Percentiles rank a stretch among this genome's conserved stretches.
These are phyloP conservation scores for Eupithecia centaureata DNA, from an alignment of 2,888 invertebrate genomes.

Conservation along the genomic window DNA sequence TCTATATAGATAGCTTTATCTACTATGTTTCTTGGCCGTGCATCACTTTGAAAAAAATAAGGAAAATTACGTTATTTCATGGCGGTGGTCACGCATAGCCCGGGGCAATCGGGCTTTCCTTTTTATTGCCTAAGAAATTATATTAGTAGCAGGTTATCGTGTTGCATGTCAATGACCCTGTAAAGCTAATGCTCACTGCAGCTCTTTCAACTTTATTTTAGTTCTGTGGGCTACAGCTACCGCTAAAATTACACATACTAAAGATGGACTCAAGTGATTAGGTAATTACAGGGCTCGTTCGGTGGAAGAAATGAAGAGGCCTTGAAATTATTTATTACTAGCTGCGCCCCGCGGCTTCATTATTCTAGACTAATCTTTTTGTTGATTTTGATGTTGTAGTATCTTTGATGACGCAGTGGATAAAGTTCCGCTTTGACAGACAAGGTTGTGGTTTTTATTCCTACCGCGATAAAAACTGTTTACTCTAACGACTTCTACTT, in stretches of 20 bases:
- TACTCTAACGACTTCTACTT: too few species aligned
- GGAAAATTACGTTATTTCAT: slow-evolving; percentile 51
- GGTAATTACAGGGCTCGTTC: not conserved
- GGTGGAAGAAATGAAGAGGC: not conserved
- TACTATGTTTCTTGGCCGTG: slow-evolving; percentile 9
- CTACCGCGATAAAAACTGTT: not conserved
- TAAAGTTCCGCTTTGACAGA: not conserved
- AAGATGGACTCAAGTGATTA: too few species aligned
- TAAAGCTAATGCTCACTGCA: slow-evolving; percentile 15
- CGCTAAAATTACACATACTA: not conserved
- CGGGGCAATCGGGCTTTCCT: slow-evolving; percentile 27
- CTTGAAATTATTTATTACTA: not conserved
- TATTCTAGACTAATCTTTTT: not conserved
- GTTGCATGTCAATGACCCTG: slow-evolving; percentile 32
- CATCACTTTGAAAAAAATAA: slow-evolving; percentile 36
- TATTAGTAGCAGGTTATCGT: slow-evolving; percentile 31
- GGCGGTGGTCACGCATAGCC: slow-evolving; percentile 45
- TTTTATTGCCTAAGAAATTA: slow-evolving; percentile 34
- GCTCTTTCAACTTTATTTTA: not conserved
- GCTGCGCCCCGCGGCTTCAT: too few species aligned
- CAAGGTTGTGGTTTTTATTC: not conserved
- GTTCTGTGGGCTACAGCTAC: not conserved
- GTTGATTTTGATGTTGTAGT: not conserved
- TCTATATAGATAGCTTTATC: not conserved
- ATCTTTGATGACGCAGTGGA: not conserved